Evolutionary conservation across 2,113 vertebrate genomes (phyloP).

Genomic region (Drymodes brunneopygia): DNA sequence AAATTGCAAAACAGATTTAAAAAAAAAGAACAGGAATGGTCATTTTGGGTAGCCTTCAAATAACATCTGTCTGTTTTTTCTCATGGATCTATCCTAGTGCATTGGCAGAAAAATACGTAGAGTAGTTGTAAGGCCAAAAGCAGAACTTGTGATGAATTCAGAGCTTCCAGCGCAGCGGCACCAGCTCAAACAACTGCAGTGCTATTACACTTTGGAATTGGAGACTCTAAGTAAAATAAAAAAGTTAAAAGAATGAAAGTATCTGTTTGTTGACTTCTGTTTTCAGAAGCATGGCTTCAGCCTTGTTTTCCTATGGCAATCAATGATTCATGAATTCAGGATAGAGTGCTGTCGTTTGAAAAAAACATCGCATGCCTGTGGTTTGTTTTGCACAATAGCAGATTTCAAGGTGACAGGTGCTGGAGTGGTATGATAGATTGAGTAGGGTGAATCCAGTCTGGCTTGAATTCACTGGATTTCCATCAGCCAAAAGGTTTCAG

Average conservation of each 20-base stretch:
- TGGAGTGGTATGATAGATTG: conserved; percentile 25
- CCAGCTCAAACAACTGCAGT: background rate
- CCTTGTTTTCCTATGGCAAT: conserved; percentile 54
- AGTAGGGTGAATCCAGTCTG: conserved; percentile 14
- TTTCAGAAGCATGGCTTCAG: conserved; percentile 38
- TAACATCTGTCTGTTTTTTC: background rate
- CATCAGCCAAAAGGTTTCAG: background rate
- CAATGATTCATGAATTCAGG: conserved; percentile 53
- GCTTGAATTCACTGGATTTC: conserved; percentile 12
- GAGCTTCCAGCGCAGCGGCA: background rate
- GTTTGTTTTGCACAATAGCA: conserved; percentile 58
- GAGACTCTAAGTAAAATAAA: background rate
- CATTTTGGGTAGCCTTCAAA: conserved; percentile 2
- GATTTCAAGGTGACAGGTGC: conserved; percentile 50
- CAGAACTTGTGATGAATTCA: background rate
- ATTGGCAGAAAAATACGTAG: conserved; percentile 4
- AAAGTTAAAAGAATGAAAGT: background rate
- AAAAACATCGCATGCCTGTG: conserved; percentile 44
- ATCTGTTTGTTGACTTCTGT: conserved; percentile 24
- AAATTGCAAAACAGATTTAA: background rate
- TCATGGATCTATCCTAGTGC: background rate
- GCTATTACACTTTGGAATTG: conserved; percentile 12
- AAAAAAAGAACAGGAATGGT: background rate
- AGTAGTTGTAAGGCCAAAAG: conserved; percentile 11
- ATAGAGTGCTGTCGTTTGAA: conserved; percentile 5